Evolutionary conservation across 2,888 invertebrate genomes (phyloP), one percentile per base, ranked within the genome.

Genomic region (Himalopsyche tibetana): DNA sequence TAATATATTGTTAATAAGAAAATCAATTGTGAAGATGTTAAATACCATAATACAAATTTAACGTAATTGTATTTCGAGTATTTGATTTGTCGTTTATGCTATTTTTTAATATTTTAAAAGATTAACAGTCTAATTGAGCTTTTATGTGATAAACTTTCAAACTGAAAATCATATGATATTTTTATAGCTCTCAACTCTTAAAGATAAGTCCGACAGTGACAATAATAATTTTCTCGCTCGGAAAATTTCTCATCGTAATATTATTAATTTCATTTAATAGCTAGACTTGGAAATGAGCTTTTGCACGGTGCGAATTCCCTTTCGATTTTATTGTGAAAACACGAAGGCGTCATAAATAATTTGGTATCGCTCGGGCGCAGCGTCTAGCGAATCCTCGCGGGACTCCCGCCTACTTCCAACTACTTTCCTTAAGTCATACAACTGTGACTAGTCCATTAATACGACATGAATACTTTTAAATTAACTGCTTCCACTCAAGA

Each of bases 321-420:
- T 80, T 80, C 80, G 80, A 80, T 80, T 80, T 80, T 51, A 51
- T 80, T 80, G 42, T 51, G 42, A 42, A 51, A 42, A 80, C 80
- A 45, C 80, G 80, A 45, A 51, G 80, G 82, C 69, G 69, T 69
- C 74, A 86, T 86, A 86, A 83, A 86, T 86, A 86, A 86, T 86
- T 40, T 81, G 55, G 80, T 86, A 83, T 83, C 86, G 83, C 55
- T 80, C 56, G 82, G 86, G 80, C 83, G 74, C 74, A 86, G 83
- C 83, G 84, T 80, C 84, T 74, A 74, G 74, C 45, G 80, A 51
- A 80, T 80, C 45, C 74, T 36, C 74, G 36, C 74, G 74, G 74
- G 74, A 74, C 74, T 74, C 38, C 74, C 74, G 38, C 74, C 74
- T 74, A 38, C 74, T 38, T 15, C 74, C 74, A 74, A 74, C 74